These are phyloP conservation scores for Ophioderma brevispina DNA, from an alignment of 35 echinoderm and acorn worm species.

Conservation along the genomic window DNA sequence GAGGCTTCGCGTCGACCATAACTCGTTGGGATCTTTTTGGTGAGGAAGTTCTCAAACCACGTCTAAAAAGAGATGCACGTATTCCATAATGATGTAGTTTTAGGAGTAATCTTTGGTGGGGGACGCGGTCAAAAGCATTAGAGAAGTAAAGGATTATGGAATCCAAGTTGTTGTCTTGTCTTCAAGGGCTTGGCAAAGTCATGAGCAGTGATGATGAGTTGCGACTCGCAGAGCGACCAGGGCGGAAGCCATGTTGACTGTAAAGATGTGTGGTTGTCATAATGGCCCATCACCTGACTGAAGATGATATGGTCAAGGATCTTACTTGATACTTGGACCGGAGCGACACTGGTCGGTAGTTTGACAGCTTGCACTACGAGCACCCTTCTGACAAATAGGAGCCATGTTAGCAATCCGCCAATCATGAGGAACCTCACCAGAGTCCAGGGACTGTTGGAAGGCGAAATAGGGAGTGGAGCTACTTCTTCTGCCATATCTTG, in stretches of 20 bases:
- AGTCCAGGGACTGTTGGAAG: constrained; percentile 57
- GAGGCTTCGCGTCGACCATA: constrained; percentile 59
- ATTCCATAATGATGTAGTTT: constrained; percentile 43
- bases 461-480: constrained; percentile 1
- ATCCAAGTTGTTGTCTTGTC: constrained; percentile 19
- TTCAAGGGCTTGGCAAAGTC: constrained; percentile 27
- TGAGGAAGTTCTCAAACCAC: constrained; percentile 44
- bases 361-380: constrained; percentile 17
- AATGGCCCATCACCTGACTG: constrained; percentile 13
- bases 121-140: constrained; percentile 18
- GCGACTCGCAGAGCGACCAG: constrained; percentile 24
- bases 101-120: neutral
- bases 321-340: constrained; percentile 30
- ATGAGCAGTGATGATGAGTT: constrained; percentile 21
- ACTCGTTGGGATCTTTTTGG: constrained; percentile 47
- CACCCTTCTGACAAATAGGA: constrained; percentile 49
- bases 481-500: constrained; percentile 37
- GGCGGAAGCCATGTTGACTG: constrained; percentile 2
- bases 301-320: neutral
- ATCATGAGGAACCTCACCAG: constrained; percentile 42
- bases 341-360: constrained; percentile 47
- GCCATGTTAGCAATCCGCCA: constrained; percentile 36
- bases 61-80: constrained; percentile 28
- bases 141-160: constrained; percentile 24
- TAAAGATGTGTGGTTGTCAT: constrained; percentile 11